Evolutionary conservation across 2,888 invertebrate genomes (phyloP).

Genomic region (Eristalis intricaria): DNA sequence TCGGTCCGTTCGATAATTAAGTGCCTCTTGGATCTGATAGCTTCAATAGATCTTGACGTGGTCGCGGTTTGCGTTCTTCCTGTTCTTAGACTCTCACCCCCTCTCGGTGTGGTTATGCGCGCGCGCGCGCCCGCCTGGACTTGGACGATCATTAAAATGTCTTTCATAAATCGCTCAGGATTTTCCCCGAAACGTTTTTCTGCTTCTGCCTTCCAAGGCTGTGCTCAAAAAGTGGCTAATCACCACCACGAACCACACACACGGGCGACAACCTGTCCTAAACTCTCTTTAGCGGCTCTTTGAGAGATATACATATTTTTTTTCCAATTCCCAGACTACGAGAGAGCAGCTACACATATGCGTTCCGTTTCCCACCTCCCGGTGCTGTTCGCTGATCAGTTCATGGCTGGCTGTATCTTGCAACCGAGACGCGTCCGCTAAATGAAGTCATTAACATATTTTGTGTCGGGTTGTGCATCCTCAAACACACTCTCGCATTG

Average conservation of each 20-base stretch:
- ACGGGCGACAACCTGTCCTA: constrained; percentile 42
- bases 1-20: neutral
- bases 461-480: constrained; percentile 33
- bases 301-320: no score
- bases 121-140: no score
- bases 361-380: neutral
- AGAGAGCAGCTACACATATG: neutral
- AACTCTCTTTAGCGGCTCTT: constrained; percentile 44
- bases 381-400: neutral
- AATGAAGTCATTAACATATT: constrained; percentile 71
- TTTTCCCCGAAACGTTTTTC: neutral
- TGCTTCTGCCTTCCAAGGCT: neutral
- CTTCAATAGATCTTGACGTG: neutral
- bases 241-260: constrained; percentile 38
- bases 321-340: constrained; percentile 22
- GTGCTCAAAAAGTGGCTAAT: constrained; percentile 28
- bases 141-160: constrained; percentile 37
- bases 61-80: neutral
- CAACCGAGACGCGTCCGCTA: constrained; percentile 40
- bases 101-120: neutral
- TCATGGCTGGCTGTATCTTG: neutral
- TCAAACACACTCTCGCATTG: constrained; percentile 17
- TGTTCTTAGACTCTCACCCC: neutral
- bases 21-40: neutral
- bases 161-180: constrained; percentile 50